Evolutionary conservation across 37 sponge, comb jelly and placozoan genomes (phyloP), one percentile per base, ranked within the genome.

Genomic region (Theonella swinhoei): DNA sequence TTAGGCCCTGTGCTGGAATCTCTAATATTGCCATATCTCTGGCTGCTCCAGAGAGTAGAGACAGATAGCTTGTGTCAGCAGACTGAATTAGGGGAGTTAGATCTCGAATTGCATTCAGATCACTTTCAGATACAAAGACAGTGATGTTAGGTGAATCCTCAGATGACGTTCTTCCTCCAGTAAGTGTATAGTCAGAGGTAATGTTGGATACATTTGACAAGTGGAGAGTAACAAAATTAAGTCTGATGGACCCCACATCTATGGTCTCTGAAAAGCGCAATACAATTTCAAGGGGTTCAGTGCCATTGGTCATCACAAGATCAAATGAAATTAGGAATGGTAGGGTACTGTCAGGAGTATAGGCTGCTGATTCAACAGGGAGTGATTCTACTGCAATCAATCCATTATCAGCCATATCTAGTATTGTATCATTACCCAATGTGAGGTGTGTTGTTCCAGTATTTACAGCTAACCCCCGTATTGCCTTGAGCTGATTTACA

Each of bases 261-360:
- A 96, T 89, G 26, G 97, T 68, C 62, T 96, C 97, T 63, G 94
- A 96, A 83, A 96, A 96, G 42, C 84, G 76, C 8, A 96, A 68
- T 36, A 91, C 33, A 60, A 96, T 77, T 39, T 89, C 84, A 39
- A 91, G 60, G 39, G 94, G 91, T 34, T 91, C 92, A 19, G 87
- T 89, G 9, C 88, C 89, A 78, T 91, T 81, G 26, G 74, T 42
- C 89, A 96, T 96, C 14, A 83, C 39, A 24, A 96, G 70, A 63
- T 96, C 94, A 93, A 96, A 93, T 4, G 81, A 66, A 0, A 81
- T 58, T 33, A 96, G 84, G 5, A 29, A 64, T 65, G 96, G 96
- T 64, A 31, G 24, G 31, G 91, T 93, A 30, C 17, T 37, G 47
- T 96, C 96, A 34, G 35, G 28, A 64, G 63, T 77, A 61, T 64